Evolutionary conservation across 2,888 invertebrate species (phyloP).

Genomic region (Marasmarcha lunaedactyla): DNA sequence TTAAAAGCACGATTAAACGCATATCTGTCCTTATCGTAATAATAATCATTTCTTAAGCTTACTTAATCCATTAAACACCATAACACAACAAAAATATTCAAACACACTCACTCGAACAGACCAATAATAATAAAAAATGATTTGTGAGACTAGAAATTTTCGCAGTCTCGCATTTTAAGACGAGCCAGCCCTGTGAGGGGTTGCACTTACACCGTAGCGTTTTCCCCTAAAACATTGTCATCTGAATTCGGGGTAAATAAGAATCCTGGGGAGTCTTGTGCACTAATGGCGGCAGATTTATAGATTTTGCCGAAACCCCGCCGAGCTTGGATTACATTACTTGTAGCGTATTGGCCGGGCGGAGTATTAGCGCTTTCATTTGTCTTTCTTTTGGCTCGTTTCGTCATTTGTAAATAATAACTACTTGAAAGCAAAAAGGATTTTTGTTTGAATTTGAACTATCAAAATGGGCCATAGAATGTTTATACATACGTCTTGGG

Average conservation of each 20-base stretch:
- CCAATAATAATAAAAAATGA: slow-evolving; percentile 7
- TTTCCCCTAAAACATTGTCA: slow-evolving; percentile 71
- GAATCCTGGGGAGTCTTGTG: slow-evolving; percentile 60
- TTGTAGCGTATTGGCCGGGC: slow-evolving; percentile 60
- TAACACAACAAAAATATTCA: too few relatives aligned
- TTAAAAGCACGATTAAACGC: too few relatives aligned
- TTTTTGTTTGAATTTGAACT: too few relatives aligned
- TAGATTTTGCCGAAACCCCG: slow-evolving; percentile 67
- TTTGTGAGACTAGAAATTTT: slow-evolving; percentile 18
- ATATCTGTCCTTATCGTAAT: too few relatives aligned
- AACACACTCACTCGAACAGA: slow-evolving; percentile 1
- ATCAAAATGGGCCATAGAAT: too few relatives aligned
- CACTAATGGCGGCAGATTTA: slow-evolving; percentile 70
- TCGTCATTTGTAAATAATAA: not conserved
- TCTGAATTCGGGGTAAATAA: slow-evolving; percentile 71
- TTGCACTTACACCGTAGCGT: slow-evolving; percentile 58
- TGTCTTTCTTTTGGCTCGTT: slow-evolving; percentile 28
- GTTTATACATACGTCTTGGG: too few relatives aligned
- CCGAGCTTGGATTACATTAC: slow-evolving; percentile 66
- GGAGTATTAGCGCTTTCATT: slow-evolving; percentile 64
- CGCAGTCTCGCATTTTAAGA: slow-evolving; percentile 14
- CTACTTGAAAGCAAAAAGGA: too few relatives aligned
- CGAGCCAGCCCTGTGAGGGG: slow-evolving; percentile 43
- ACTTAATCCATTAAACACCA: too few relatives aligned
- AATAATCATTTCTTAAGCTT: too few relatives aligned